A percentile compares a stretch with the other conserved stretches of the same genome.
Evolutionary conservation across 2,888 invertebrate species (phyloP).

Genomic region (Drosophila niveifrons): DNA sequence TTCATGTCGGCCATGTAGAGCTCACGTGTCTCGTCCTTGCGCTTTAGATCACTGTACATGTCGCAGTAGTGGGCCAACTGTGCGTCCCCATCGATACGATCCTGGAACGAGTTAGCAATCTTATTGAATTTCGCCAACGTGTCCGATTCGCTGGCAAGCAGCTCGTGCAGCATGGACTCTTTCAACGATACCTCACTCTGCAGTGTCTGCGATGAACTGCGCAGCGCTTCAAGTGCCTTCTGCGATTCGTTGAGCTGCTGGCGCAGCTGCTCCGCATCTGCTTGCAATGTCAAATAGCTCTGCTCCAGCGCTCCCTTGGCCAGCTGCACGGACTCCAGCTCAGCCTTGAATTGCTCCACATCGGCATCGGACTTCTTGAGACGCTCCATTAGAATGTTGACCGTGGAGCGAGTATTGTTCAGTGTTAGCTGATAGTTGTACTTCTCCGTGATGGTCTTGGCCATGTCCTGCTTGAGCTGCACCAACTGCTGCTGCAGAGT

Average conservation of each 20-base stretch:
- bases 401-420: conserved; percentile 84
- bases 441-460: conserved; percentile 84
- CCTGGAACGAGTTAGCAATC: conserved; percentile 86
- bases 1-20: conserved; percentile 85
- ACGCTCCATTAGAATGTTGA: conserved; percentile 85
- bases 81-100: conserved; percentile 84
- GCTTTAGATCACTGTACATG: conserved; percentile 84
- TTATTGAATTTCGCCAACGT: conserved; percentile 85
- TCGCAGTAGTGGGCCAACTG: conserved; percentile 84
- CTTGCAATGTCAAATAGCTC: conserved; percentile 77
- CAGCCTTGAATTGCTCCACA: conserved; percentile 84
- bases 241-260: conserved; percentile 80
- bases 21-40: conserved; percentile 85
- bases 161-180: conserved; percentile 84
- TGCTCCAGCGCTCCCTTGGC: conserved; percentile 82
- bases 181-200: conserved; percentile 85
- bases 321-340: conserved; percentile 82
- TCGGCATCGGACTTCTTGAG: conserved; percentile 85
- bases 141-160: conserved; percentile 85
- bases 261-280: conserved; percentile 77
- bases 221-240: conserved; percentile 71
- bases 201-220: conserved; percentile 82
- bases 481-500: conserved; percentile 84
- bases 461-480: conserved; percentile 84
- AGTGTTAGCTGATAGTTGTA: conserved; percentile 85